Conservation (phyloP, 2,113 vertebrate species). For the Neolamprologus longior region DNA sequence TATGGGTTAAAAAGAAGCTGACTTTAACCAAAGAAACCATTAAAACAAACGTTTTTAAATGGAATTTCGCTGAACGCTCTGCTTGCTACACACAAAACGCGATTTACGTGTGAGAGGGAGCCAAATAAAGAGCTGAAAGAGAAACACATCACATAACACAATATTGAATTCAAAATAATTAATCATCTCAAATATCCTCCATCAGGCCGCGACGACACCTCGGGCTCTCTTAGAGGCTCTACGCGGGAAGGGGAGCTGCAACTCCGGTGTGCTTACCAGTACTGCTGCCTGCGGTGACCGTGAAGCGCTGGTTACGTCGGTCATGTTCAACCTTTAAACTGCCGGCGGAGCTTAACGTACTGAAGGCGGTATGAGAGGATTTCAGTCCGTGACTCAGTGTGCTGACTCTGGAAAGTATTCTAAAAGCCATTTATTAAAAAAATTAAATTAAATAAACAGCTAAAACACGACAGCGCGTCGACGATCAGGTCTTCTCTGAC, state of each 20-base stretch:
- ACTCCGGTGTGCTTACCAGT: constrained; percentile 24
- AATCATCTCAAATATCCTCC: fast-evolving
- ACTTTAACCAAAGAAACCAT: fast-evolving
- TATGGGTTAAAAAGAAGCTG: fast-evolving
- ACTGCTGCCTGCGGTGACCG: constrained; percentile 13
- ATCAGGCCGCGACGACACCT: background rate
- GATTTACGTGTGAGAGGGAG: fast-evolving
- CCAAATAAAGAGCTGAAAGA: fast-evolving
- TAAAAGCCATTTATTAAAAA: background rate
- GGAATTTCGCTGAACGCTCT: fast-evolving
- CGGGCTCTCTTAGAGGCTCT: background rate
- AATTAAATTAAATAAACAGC: fast-evolving
- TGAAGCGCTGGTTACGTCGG: constrained; percentile 52
- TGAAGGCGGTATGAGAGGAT: background rate
- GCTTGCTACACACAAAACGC: background rate
- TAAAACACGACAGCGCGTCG: background rate
- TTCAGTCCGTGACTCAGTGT: background rate
- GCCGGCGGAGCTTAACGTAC: background rate
- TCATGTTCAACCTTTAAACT: constrained; percentile 52
- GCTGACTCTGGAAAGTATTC: background rate
- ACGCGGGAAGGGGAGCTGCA: background rate
- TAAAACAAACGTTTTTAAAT: background rate
- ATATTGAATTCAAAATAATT: background rate
- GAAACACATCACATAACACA: fast-evolving
- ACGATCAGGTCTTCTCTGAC: background rate